Conservation (phyloP, 2,113 vertebrate genomes). For the Oncorhynchus kisutch region DNA sequence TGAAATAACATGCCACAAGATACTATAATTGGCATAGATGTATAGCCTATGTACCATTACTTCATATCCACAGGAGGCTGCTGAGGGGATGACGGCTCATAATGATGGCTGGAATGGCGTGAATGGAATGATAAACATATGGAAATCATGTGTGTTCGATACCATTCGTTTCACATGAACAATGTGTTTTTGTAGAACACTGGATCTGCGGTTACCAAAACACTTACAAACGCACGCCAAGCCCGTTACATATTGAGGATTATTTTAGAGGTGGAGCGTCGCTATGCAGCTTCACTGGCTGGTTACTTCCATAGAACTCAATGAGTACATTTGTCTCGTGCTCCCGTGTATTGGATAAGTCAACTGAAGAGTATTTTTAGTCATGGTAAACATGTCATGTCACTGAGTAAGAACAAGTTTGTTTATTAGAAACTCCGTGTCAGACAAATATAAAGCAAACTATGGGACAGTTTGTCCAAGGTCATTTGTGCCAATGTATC, state of each 20-base stretch:
- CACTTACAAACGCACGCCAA: neutral
- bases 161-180: neutral
- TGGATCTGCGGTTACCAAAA: neutral
- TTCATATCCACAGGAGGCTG: conserved; percentile 75
- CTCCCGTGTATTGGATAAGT: neutral
- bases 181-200: neutral
- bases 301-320: neutral
- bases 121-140: no score
- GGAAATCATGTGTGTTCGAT: neutral
- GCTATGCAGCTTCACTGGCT: neutral
- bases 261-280: neutral
- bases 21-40: neutral
- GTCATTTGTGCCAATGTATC: no score
- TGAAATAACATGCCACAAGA: neutral
- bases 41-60: conserved; percentile 32
- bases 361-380: neutral
- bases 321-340: neutral
- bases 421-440: neutral
- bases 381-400: neutral
- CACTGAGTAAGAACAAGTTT: neutral
- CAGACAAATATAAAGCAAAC: neutral
- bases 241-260: neutral
- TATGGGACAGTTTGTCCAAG: no score
- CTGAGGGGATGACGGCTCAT: neutral
- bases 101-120: neutral